Conservation (phyloP, 2,797 vertebrate species). For the Serranus cabrilla region DNA sequence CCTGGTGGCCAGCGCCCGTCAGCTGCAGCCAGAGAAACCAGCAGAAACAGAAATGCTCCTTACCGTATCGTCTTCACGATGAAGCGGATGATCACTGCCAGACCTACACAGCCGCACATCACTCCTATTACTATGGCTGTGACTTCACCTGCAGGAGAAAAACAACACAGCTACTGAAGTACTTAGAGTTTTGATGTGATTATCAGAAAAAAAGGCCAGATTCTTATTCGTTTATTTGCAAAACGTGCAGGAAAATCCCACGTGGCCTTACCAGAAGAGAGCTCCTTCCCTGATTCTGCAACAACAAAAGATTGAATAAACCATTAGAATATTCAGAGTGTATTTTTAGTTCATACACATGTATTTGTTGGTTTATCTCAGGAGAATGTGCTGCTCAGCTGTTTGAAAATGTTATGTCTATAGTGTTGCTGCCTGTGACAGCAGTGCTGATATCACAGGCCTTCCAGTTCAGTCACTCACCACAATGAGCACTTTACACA, state of each 20-base stretch:
- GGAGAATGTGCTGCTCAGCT: constrained; percentile 42
- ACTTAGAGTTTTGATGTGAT: neutral
- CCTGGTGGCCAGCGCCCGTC: neutral
- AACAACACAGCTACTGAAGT: neutral
- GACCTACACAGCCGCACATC: constrained; percentile 85
- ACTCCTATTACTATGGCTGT: constrained; percentile 84
- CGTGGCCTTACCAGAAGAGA: constrained; percentile 79
- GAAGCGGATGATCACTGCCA: constrained; percentile 84
- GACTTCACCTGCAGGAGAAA: constrained; percentile 81
- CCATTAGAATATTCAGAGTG: constrained; percentile 5
- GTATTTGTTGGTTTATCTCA: constrained; percentile 22
- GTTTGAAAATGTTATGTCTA: constrained; percentile 17
- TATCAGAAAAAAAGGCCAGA: neutral
- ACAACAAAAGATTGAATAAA: constrained; percentile 29
- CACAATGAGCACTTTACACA: constrained; percentile 77
- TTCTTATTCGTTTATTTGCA: neutral
- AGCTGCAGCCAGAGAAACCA: neutral
- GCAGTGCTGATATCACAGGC: constrained; percentile 60
- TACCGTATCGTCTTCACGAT: constrained; percentile 86
- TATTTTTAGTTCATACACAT: neutral
- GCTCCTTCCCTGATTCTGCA: constrained; percentile 79
- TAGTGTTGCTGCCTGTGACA: constrained; percentile 30
- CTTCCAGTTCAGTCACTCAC: constrained; percentile 74
- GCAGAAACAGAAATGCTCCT: constrained; percentile 17
- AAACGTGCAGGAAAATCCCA: neutral